Conservation (phyloP, 2,113 vertebrate species). For the Callaeas wilsoni region DNA sequence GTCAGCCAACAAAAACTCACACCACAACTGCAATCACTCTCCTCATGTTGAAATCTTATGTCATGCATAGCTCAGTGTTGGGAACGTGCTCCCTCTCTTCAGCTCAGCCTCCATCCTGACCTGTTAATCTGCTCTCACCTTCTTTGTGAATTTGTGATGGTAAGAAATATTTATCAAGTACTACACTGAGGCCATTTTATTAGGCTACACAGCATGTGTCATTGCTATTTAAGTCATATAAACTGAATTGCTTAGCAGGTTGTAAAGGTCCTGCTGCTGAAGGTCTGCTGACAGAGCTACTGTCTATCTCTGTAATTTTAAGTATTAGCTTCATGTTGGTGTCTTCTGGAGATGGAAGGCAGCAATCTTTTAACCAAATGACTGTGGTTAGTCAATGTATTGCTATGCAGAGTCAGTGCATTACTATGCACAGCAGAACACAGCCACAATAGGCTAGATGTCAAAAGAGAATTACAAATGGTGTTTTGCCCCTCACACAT, state of each 20-base stretch:
- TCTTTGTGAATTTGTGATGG: neutral
- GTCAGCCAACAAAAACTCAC: neutral
- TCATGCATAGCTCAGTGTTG: neutral
- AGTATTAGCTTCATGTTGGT: neutral
- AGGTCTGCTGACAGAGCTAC: conserved; percentile 17
- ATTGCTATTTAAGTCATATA: neutral
- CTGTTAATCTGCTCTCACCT: neutral
- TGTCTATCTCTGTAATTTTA: conserved; percentile 15
- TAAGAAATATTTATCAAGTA: neutral
- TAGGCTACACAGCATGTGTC: neutral
- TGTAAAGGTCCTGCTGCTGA: neutral
- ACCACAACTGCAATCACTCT: neutral
- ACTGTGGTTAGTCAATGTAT: neutral
- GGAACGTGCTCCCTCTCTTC: neutral
- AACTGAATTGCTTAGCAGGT: neutral
- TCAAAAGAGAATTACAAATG: neutral
- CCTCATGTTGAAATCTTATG: neutral
- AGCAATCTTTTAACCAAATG: neutral
- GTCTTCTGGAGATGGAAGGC: conserved; percentile 19
- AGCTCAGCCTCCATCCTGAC: neutral
- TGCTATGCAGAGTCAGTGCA: conserved; percentile 16
- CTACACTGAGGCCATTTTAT: neutral
- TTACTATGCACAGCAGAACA: conserved; percentile 8
- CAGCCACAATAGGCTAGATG: conserved; percentile 3
- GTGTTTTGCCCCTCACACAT: neutral